Conservation (phyloP, 2,113 vertebrate genomes). For the Holacanthus passer region DNA sequence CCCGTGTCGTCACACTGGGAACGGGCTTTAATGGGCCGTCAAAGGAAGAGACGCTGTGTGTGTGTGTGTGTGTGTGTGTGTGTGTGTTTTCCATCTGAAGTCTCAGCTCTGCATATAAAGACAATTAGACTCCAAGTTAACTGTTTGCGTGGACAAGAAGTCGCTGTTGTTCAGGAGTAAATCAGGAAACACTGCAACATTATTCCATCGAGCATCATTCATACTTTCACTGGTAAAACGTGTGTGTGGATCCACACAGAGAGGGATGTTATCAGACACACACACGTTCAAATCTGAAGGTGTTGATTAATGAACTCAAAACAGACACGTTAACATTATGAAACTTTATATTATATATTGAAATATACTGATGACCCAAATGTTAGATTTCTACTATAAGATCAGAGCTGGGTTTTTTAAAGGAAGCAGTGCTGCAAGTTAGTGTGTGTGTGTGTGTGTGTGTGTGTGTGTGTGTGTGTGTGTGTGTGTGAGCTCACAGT, state of each 20-base stretch:
- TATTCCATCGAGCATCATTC: too few species aligned
- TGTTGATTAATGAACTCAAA: too few species aligned
- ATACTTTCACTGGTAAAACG: too few species aligned
- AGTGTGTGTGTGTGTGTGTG: neutral
- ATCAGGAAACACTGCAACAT: too few species aligned
- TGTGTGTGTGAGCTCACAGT: neutral
- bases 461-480: neutral
- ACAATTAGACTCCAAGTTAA: neutral
- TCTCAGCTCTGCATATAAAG: neutral
- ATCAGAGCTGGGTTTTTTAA: neutral
- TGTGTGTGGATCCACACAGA: too few species aligned
- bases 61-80: neutral
- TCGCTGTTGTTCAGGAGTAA: neutral
- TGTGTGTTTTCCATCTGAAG: neutral
- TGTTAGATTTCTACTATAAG: neutral
- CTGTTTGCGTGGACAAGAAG: neutral
- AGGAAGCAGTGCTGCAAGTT: neutral
- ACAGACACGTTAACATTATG: too few species aligned
- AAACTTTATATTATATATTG: too few species aligned
- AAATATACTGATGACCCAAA: too few species aligned
- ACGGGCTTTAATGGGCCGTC: conserved; percentile 45
- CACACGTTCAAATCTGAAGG: too few species aligned
- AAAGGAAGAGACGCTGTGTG: neutral
- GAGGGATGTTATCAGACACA: too few species aligned
- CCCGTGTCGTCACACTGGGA: conserved; percentile 26